Evolutionary conservation across 2,888 invertebrate species (phyloP), one percentile per base, ranked within the genome.

Genomic region (Ashinkailepas kermadecensis): DNA sequence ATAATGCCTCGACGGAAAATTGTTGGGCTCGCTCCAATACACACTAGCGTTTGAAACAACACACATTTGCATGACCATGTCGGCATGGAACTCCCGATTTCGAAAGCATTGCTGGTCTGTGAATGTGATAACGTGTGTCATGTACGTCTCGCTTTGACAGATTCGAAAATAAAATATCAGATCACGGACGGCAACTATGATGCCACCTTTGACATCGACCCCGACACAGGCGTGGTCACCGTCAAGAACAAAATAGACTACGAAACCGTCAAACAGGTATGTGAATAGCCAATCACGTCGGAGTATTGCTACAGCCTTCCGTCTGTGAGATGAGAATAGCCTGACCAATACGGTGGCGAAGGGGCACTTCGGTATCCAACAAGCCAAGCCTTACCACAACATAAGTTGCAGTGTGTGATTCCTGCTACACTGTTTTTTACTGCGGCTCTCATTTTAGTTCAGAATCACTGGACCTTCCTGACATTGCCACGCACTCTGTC

Each of bases 41-140:
- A 39, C 39, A 39, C 39, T 39, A 39, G 39, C 39, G 65, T 67
- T 23, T 15, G 9, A 67, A 21, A n/a, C 65, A 67, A 9, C 23
- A 67, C 2, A 67, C 10, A 39, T 39, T 39, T 15, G 65, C 15
- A 59, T 59, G 11, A 59, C 59, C 59, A 59, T 11, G 15, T 59
- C 59, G 11, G 7, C 59, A 59, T 15, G 15, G 11, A 15, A 11
- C 4, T 59, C 11, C 59, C 59, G 59, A 59, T 13, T 11, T 15
- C 59, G 59, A 59, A 13, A 59, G 59, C 12, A 11, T 59, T 15
- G 15, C 3, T 11, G 59, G 12, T 81, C 95, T 97, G 86, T 91
- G 93, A 85, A 95, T 2, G 59, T 59, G 59, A 11, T 59, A 7
- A 59, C 7, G 11, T 7, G 0, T 3, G 39, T 39, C 39, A 39